A percentile compares a stretch with the other conserved stretches of the same genome.
Conservation (phyloP, 2,888 invertebrate genomes). For the Andrena trimmerana region DNA sequence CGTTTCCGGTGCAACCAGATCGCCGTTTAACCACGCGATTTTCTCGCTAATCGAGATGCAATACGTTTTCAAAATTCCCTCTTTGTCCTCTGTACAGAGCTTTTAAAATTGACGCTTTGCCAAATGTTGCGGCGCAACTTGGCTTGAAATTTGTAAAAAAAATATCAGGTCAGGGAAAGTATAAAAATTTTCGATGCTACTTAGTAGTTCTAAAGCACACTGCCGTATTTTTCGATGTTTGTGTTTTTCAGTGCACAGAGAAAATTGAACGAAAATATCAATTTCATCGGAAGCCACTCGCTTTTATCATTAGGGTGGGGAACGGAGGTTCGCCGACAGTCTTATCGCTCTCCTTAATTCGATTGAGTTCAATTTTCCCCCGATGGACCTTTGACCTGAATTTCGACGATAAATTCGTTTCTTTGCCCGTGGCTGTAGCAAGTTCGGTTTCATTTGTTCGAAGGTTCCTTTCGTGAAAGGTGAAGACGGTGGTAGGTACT, state of each 20-base stretch:
- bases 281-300: slow-evolving; percentile 31
- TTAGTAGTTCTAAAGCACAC: neutral
- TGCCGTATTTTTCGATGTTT: neutral
- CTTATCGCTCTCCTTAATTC: slow-evolving; percentile 53
- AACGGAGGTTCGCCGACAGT: slow-evolving; percentile 27
- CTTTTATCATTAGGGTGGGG: slow-evolving; percentile 35
- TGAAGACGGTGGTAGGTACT: slow-evolving; percentile 3
- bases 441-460: slow-evolving; percentile 53
- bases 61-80: neutral
- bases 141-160: too few species aligned
- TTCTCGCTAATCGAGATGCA: neutral
- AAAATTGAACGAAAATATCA: slow-evolving; percentile 50
- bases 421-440: slow-evolving; percentile 20
- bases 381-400: slow-evolving; percentile 52
- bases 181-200: neutral
- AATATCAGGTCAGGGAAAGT: neutral
- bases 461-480: slow-evolving; percentile 24
- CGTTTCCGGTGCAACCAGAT: slow-evolving; percentile 3
- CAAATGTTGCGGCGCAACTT: too few species aligned
- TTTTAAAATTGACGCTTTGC: too few species aligned
- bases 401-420: slow-evolving; percentile 54
- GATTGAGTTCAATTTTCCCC: slow-evolving; percentile 53
- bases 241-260: slow-evolving; percentile 1
- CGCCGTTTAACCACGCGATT: neutral
- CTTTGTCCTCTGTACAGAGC: too few species aligned